phyloP scores from a whole-genome alignment of 23 tunicate species.

The Botrylloides violaceus region DNA sequence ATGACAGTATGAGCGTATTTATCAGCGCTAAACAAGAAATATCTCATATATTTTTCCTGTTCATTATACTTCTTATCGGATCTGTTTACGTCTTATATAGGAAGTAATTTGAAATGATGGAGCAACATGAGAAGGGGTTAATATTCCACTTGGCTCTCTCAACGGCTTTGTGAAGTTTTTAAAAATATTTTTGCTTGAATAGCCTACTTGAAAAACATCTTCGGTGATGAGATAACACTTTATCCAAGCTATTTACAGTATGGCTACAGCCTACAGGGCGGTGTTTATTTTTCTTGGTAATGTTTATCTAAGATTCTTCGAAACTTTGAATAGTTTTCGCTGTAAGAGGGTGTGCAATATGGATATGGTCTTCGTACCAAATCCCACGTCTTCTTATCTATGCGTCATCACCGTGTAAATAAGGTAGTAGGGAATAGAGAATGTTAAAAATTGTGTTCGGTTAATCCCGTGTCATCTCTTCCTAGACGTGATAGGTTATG shows the following conservation, averaged over 20 bases:
- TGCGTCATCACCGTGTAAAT: background rate
- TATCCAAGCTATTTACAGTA: background rate
- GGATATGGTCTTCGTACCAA: background rate
- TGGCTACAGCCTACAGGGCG: background rate
- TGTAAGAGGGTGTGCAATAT: background rate
- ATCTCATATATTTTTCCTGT: too few species aligned
- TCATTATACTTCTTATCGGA: too few species aligned
- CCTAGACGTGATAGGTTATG: background rate
- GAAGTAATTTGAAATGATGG: too few species aligned
- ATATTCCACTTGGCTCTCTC: too few species aligned
- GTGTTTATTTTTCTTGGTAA: background rate
- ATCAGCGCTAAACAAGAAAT: too few species aligned
- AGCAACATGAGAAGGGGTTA: too few species aligned
- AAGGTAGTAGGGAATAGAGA: background rate
- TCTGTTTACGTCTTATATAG: too few species aligned
- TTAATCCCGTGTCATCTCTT: background rate
- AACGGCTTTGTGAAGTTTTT: background rate
- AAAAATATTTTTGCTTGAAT: background rate
- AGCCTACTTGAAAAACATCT: background rate
- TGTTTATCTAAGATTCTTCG: background rate
- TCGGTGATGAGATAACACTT: background rate
- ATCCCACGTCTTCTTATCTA: background rate
- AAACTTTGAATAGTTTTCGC: background rate
- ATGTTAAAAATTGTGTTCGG: background rate
- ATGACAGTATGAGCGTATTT: too few species aligned